These are phyloP conservation scores for Coecobrya sp. DNA, from an alignment of 2,888 invertebrate species.

Conservation along the genomic window DNA sequence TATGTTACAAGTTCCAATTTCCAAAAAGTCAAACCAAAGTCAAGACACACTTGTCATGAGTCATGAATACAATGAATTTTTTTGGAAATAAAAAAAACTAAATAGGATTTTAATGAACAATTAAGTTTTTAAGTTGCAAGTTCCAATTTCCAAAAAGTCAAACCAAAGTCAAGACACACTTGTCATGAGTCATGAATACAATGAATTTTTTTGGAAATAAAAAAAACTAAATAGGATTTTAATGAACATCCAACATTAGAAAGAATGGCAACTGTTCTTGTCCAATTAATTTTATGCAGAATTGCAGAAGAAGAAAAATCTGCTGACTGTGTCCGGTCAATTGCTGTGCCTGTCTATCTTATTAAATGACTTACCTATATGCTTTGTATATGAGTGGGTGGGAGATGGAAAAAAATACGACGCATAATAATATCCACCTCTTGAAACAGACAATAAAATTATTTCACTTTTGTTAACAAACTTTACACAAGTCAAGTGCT, in stretches of 20 bases:
- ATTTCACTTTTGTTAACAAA: background rate
- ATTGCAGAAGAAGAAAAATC: background rate
- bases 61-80: background rate
- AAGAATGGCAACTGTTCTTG: background rate
- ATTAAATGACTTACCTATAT: too few species aligned
- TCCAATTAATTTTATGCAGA: background rate
- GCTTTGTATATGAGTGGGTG: too few species aligned
- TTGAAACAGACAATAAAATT: background rate
- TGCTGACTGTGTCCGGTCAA: too few species aligned
- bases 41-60: background rate
- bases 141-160: conserved; percentile 30
- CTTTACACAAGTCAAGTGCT: too few species aligned
- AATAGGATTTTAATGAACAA: background rate
- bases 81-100: background rate
- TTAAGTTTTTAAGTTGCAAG: background rate
- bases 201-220: background rate
- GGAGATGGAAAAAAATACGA: too few species aligned
- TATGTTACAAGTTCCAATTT: background rate
- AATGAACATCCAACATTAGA: background rate
- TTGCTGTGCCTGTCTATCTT: too few species aligned
- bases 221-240: background rate
- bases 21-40: conserved; percentile 52
- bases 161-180: conserved; percentile 44
- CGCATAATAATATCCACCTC: too few species aligned
- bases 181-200: background rate